phyloP scores from a whole-genome alignment of 1,140 invertebrate genomes.

The Trichonephila clavipes region DNA sequence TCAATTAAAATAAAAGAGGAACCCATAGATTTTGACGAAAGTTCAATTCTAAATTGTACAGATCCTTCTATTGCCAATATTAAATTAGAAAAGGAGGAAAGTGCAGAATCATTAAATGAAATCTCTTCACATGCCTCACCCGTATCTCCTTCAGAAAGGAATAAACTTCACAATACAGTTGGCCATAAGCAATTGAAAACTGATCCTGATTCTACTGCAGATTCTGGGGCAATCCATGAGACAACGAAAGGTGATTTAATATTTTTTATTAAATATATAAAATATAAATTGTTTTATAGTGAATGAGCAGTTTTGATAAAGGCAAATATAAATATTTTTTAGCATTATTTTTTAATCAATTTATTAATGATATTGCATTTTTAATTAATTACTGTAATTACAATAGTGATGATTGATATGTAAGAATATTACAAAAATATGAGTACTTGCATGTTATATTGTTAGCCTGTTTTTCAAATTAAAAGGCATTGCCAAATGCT shows the following conservation, averaged over 20 bases:
- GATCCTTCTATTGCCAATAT: not conserved
- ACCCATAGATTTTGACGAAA: not conserved
- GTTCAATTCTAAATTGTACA: not conserved
- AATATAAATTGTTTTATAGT: no score
- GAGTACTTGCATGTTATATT: no score
- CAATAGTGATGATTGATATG: no score
- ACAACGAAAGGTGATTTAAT: not conserved
- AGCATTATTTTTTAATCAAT: no score
- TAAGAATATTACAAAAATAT: no score
- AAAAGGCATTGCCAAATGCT: no score
- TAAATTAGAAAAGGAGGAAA: not conserved
- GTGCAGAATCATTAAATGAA: not conserved
- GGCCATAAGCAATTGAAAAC: not conserved
- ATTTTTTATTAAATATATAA: no score
- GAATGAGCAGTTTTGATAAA: no score
- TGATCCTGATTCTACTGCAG: not conserved
- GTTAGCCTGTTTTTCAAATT: no score
- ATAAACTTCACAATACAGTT: not conserved
- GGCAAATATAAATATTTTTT: no score
- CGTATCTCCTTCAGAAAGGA: not conserved
- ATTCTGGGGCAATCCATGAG: not conserved
- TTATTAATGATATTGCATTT: no score
- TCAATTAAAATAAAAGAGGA: not conserved
- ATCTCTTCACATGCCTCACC: not conserved
- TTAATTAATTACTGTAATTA: no score